These are phyloP conservation scores for Drosophila lutescens DNA, from an alignment of 2,888 invertebrate species.

Conservation along the genomic window DNA sequence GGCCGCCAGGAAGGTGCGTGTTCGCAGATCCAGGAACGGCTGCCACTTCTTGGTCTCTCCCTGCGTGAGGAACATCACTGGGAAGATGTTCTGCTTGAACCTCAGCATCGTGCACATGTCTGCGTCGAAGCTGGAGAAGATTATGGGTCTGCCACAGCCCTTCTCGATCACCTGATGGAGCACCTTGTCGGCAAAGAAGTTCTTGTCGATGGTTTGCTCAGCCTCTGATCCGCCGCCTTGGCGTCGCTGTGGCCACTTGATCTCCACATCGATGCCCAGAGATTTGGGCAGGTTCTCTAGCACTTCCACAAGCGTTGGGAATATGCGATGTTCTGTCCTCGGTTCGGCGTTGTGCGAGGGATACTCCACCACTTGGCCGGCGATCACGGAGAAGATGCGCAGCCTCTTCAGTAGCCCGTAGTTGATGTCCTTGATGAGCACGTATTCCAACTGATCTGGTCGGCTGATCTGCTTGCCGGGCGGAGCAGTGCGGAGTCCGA, in stretches of 20 bases:
- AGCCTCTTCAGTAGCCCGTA: slow-evolving; percentile 94
- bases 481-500: slow-evolving; percentile 91
- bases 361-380: slow-evolving; percentile 88
- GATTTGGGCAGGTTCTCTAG: slow-evolving; percentile 91
- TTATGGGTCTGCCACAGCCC: slow-evolving; percentile 92
- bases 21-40: slow-evolving; percentile 93
- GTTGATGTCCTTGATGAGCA: slow-evolving; percentile 97
- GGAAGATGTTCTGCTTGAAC: slow-evolving; percentile 97
- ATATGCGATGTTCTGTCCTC: slow-evolving; percentile 95
- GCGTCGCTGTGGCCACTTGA: slow-evolving; percentile 97
- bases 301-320: slow-evolving; percentile 95
- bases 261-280: slow-evolving; percentile 98
- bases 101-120: slow-evolving; percentile 97
- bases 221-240: slow-evolving; percentile 93
- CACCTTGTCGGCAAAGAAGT: slow-evolving; percentile 94
- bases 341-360: slow-evolving; percentile 89
- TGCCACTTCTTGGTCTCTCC: slow-evolving; percentile 85
- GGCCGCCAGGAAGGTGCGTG: slow-evolving; percentile 91
- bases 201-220: slow-evolving; percentile 93
- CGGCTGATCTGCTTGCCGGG: slow-evolving; percentile 86
- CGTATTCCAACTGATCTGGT: slow-evolving; percentile 92
- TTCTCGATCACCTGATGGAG: slow-evolving; percentile 92
- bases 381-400: slow-evolving; percentile 92
- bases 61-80: slow-evolving; percentile 93
- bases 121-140: slow-evolving; percentile 98